Evolutionary conservation across 2,888 invertebrate species (phyloP).

Genomic region (Eledona agricola): DNA sequence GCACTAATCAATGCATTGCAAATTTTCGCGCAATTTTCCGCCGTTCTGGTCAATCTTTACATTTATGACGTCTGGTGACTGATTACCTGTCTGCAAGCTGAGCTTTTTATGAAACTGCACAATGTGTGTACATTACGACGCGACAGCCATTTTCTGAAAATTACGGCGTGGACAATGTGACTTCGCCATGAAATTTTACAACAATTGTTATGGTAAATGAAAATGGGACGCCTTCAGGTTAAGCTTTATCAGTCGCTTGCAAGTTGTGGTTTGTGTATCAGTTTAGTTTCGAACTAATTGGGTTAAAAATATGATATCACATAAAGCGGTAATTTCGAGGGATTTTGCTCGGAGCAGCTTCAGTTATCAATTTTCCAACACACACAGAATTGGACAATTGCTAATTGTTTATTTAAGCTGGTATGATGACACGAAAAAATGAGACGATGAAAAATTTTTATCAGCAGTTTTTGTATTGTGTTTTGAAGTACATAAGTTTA

Average conservation of each 20-base stretch:
- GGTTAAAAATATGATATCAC: slow-evolving; percentile 21
- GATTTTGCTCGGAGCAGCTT: background rate
- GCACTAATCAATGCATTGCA: too few relatives aligned
- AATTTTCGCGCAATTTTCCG: background rate
- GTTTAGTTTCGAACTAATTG: slow-evolving; percentile 20
- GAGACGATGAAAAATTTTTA: too few relatives aligned
- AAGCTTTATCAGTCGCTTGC: slow-evolving; percentile 10
- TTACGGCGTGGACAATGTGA: too few relatives aligned
- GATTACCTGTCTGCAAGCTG: slow-evolving; percentile 4
- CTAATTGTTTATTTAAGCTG: too few relatives aligned
- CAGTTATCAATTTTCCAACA: slow-evolving; percentile 6
- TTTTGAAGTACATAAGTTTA: too few relatives aligned
- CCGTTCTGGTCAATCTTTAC: background rate
- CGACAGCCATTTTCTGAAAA: too few relatives aligned
- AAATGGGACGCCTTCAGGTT: slow-evolving; percentile 4
- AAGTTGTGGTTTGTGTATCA: slow-evolving; percentile 19
- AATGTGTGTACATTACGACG: too few relatives aligned
- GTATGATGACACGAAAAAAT: too few relatives aligned
- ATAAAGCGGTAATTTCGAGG: background rate
- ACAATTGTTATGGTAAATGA: slow-evolving; percentile 6
- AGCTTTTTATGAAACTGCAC: too few relatives aligned
- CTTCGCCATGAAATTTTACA: slow-evolving; percentile 12
- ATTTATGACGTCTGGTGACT: background rate
- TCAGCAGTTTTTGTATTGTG: too few relatives aligned
- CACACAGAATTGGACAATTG: too few relatives aligned